These are phyloP conservation scores for Elgaria multicarinata DNA, from an alignment of 2,113 vertebrate species.

Conservation along the genomic window DNA sequence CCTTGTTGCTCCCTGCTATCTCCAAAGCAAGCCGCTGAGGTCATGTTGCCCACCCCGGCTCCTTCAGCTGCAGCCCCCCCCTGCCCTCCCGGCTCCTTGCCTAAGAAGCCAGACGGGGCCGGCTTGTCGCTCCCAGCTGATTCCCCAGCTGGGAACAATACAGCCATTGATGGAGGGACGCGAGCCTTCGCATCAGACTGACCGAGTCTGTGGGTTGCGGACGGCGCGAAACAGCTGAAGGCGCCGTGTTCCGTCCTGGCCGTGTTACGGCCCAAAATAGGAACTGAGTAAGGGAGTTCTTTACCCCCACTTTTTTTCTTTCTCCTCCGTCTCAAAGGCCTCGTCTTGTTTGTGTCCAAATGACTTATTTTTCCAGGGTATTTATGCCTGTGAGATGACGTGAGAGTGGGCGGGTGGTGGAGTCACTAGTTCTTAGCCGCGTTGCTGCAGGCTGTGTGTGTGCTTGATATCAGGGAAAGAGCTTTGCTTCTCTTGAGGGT, in stretches of 20 bases:
- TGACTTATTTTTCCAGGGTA: slow-evolving; percentile 30
- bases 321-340: slow-evolving; percentile 36
- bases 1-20: neutral
- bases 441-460: neutral
- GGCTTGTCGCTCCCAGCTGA: slow-evolving; percentile 7
- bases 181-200: slow-evolving; percentile 30
- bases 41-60: neutral
- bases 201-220: slow-evolving; percentile 56
- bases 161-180: slow-evolving; percentile 70
- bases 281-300: slow-evolving; percentile 37
- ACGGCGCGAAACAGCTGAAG: slow-evolving; percentile 67
- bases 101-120: slow-evolving; percentile 57
- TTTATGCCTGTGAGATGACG: slow-evolving; percentile 55
- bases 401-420: neutral
- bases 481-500: neutral
- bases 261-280: slow-evolving; percentile 72
- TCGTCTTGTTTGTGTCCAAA: slow-evolving; percentile 35
- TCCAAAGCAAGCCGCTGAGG: fast-evolving
- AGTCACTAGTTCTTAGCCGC: neutral
- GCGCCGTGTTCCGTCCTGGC: slow-evolving; percentile 58
- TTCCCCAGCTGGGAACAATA: slow-evolving; percentile 69
- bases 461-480: slow-evolving; percentile 26
- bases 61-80: neutral
- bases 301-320: neutral
- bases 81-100: slow-evolving; percentile 36